Base-by-base conservation (phyloP, 2,797 vertebrate genomes). In the Gobionotothen gibberifrons region DNA sequence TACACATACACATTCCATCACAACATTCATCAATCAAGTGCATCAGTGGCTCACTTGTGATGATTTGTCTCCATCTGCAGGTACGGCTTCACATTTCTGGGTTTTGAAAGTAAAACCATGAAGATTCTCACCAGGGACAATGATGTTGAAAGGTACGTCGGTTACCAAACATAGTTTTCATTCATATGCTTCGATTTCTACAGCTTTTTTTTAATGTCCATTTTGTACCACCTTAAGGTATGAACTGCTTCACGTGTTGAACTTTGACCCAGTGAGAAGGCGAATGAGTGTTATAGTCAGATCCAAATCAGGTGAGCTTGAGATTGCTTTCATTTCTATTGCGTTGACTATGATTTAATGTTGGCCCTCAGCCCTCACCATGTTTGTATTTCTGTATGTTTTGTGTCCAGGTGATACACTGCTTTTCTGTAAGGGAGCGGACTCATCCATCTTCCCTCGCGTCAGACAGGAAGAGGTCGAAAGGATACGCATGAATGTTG, bases 371-470 rank as follows among this genome's bases (percentile, higher is more conserved):
- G 5, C 1, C 11, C 13, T 72, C 36, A 71, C 52, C 2, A 1
- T 15, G 14, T 62, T 39, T 73, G 22, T 55, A 5, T 56, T 14
- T 69, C 5, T 61, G 8, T 54, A 0, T 65, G 1, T 49, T 71
- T 55, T 61, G 47, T 74, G 36, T 69, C 83, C 82, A 99, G 98
- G 96, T 82, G 95, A 95, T 57, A 95, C 95, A 8, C 79, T 97
- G 86, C 96, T 99, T 57, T 98, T 98, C 91, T 99, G 98, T 79
- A 99, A 99, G 89, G 98, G 98, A 84, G 98, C 98, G 1, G 98
- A 99, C 90, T 98, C 97, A 2, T 97, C 98, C 10, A 90, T 99
- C 90, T 99, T 99, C 57, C 96, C 97, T 43, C 95, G 96, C 42
- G 98, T 99, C 69, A 93, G 89, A 71, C 93, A 89, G 82, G 96